Percentiles rank a stretch among this genome's conserved stretches.
Evolutionary conservation across 2,113 vertebrate genomes (phyloP).

Genomic region (Fukomys damarensis): DNA sequence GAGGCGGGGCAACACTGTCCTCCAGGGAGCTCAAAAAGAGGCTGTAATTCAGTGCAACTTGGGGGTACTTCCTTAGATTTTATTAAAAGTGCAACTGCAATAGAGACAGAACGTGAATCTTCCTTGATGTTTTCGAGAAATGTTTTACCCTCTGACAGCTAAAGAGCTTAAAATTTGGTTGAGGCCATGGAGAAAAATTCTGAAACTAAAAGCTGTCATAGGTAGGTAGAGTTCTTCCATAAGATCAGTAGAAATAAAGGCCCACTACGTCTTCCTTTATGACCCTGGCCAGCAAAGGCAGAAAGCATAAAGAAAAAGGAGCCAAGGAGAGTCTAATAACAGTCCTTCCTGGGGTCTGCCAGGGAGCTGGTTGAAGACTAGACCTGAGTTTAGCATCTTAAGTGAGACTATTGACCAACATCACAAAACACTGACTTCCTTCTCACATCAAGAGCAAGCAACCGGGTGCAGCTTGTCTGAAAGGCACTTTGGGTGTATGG

Average conservation of each 20-base stretch:
- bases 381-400: not conserved
- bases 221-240: not conserved
- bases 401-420: not conserved
- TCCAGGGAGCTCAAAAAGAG: not conserved
- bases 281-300: not conserved
- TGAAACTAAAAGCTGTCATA: constrained; percentile 64
- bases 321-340: not conserved
- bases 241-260: constrained; percentile 18
- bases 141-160: constrained; percentile 39
- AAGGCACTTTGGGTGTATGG: not conserved
- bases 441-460: not conserved
- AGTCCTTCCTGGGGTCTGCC: not conserved
- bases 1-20: not conserved
- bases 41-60: not conserved
- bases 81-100: constrained; percentile 57
- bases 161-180: constrained; percentile 50
- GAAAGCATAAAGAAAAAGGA: not conserved
- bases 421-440: not conserved
- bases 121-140: constrained; percentile 37
- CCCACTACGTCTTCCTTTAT: not conserved
- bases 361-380: not conserved
- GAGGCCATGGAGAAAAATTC: not conserved
- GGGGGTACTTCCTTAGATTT: constrained; percentile 19
- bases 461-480: not conserved
- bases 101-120: not conserved